These are phyloP conservation scores for Anableps anableps DNA, from an alignment of 2,797 vertebrate species.

Conservation along the genomic window DNA sequence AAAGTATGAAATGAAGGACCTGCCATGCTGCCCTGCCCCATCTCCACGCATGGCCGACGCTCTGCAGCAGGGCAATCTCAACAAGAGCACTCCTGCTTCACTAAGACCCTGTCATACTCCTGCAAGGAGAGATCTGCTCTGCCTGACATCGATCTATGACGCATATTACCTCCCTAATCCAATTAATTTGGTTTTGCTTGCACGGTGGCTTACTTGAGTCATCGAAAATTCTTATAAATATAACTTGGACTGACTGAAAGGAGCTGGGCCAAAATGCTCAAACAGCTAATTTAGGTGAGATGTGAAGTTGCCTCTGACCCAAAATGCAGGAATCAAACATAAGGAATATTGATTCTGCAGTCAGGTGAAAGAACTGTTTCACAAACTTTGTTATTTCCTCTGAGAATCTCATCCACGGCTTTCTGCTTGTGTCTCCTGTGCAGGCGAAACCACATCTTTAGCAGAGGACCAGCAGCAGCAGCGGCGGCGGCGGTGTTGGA, in stretches of 20 bases:
- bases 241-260: slow-evolving; percentile 51
- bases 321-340: slow-evolving; percentile 20
- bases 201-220: slow-evolving; percentile 64
- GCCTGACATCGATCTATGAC: slow-evolving; percentile 79
- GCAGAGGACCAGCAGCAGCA: slow-evolving; percentile 80
- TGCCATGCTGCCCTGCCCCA: slow-evolving; percentile 16
- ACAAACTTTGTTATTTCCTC: slow-evolving; percentile 33
- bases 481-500: slow-evolving; percentile 80
- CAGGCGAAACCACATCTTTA: slow-evolving; percentile 92
- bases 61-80: slow-evolving; percentile 62
- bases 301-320: background rate
- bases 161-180: slow-evolving; percentile 76
- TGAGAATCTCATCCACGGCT: slow-evolving; percentile 16
- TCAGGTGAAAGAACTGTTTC: slow-evolving; percentile 44
- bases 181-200: slow-evolving; percentile 73
- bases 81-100: slow-evolving; percentile 56
- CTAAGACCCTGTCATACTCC: slow-evolving; percentile 52
- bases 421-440: slow-evolving; percentile 25
- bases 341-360: slow-evolving; percentile 32
- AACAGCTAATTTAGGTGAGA: slow-evolving; percentile 52
- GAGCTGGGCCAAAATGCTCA: slow-evolving; percentile 53
- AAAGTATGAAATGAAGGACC: slow-evolving; percentile 60
- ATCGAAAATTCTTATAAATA: slow-evolving; percentile 67
- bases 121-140: slow-evolving; percentile 55
- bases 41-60: slow-evolving; percentile 45